Base-by-base conservation (phyloP, 2,797 vertebrate genomes). In the Sphaeramia orbicularis region DNA sequence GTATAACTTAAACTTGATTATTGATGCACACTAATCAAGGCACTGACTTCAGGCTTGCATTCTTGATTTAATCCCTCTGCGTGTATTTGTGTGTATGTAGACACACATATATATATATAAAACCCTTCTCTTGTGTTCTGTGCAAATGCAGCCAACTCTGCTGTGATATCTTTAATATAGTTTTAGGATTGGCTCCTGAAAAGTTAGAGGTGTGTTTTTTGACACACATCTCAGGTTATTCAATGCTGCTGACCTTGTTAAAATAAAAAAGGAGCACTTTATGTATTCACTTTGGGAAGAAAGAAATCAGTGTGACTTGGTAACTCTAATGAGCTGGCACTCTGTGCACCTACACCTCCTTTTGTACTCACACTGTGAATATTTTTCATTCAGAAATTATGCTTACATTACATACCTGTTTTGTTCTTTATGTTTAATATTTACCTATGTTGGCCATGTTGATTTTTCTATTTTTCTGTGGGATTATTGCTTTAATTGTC, bases 141-240 rank as follows among this genome's bases (percentile, higher is more conserved):
- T 70, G 48, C 52, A 55, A 70, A 51, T 65, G n/a, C 61, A 37
- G 19, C 52, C 19, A 16, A 21, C 13, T 50, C 6, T 21, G 48
- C 13, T 70, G 67, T 56, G 9, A 77, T 71, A 19, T 55, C 24
- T 10, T 15, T 35, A 10, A 21, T 58, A 38, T 60, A 48, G 13
- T 24, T 35, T 35, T 1, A 15, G 1, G 12, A 18, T 12, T 49
- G 47, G 35, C 2, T 40, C 19, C 52, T 49, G 56, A 14, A 30
- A 57, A 53, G 55, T 38, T 57, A 58, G 48, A 72, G 42, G 42
- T 79, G 71, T 81, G 55, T 74, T 62, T 71, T 53, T 8, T 57
- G 67, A 56, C 52, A 57, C 73, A 72, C 70, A 68, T 76, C 57
- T 60, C 51, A 67, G 51, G 44, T 10, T 42, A 63, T 43, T 64